Conservation (phyloP, 2,888 invertebrate genomes). For the Cerceris rybyensis region DNA sequence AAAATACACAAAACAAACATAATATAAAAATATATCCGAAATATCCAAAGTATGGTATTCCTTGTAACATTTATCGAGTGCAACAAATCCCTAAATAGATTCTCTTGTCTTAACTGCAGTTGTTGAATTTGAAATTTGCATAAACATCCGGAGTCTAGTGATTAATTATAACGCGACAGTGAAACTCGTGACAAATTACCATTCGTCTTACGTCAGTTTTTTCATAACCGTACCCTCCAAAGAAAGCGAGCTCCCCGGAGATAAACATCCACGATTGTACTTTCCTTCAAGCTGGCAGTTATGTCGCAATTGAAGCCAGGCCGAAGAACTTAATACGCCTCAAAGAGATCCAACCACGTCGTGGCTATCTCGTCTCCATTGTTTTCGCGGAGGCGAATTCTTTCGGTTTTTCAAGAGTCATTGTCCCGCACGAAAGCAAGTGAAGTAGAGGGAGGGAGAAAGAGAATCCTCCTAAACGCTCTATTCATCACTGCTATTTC, state of each 20-base stretch:
- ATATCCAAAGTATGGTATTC: no score
- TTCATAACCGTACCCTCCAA: neutral
- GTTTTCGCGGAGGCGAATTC: constrained; percentile 38
- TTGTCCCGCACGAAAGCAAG: constrained; percentile 30
- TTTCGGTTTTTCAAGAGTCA: constrained; percentile 49
- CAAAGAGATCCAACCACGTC: constrained; percentile 25
- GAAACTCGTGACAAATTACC: no score
- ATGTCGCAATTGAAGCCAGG: constrained; percentile 53
- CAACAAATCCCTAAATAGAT: no score
- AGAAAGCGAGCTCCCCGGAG: neutral
- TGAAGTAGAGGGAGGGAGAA: no score
- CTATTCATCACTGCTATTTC: constrained; percentile 43
- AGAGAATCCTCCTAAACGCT: constrained; percentile 25
- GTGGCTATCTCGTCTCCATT: constrained; percentile 36
- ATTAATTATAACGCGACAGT: no score
- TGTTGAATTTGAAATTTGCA: no score
- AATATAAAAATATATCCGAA: no score
- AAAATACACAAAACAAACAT: no score
- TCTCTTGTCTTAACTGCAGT: no score
- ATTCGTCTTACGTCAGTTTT: no score
- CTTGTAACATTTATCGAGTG: no score
- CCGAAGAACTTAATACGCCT: constrained; percentile 50
- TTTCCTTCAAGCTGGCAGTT: constrained; percentile 13
- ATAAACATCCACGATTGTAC: constrained; percentile 7
- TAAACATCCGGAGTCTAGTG: no score